Evolutionary conservation across 2,797 vertebrate genomes (phyloP), one percentile per base, ranked within the genome.

Genomic region (Uromys caudimaculatus): DNA sequence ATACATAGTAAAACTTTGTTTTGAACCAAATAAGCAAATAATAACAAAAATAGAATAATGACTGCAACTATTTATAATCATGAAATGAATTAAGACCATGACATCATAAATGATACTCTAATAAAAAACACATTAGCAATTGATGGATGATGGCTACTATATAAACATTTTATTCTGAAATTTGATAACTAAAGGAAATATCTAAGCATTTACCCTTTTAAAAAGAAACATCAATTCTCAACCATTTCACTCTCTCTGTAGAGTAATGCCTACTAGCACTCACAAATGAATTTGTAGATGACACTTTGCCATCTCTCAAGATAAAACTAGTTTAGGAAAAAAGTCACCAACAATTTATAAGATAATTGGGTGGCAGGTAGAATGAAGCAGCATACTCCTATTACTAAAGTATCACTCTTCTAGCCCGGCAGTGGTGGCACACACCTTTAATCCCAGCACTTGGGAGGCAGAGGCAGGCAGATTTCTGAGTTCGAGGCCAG

Each of bases 81-180:
- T 21, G 17, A 17, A 84, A 47, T 84, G 7, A 84, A 64, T 47
- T 84, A 84, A 84, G 64, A 64, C 41, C 27, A 50, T 83, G 38
- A 19, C 58, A 60, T 44, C 38, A 44, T 62, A 56, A 62, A 83
- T 60, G 24, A 83, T 62, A 9, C 13, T 60, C 6, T 29, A 60
- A 60, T 82, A 81, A 82, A 38, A 94, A 84, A 89, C 23, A 82
- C 32, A 50, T 67, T 52, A 89, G 44, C 62, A 27, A 52, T 47
- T 85, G n/a, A 14, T 89, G 60, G 86, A 23, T 82, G 69, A 93
- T 91, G 54, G 82, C 41, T 79, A 75, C 81, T 75, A 82, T 52
- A 67, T 16, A 17, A 75, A 77, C 10, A 90, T 19, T 77, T 93
- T 54, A 77, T 92, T 89, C n/a, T 79, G 71, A 97, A 93, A 79